A percentile compares a stretch with the other conserved stretches of the same genome.
Evolutionary conservation across 1,140 invertebrate genomes (phyloP).

Genomic region (Pararge aegeria): DNA sequence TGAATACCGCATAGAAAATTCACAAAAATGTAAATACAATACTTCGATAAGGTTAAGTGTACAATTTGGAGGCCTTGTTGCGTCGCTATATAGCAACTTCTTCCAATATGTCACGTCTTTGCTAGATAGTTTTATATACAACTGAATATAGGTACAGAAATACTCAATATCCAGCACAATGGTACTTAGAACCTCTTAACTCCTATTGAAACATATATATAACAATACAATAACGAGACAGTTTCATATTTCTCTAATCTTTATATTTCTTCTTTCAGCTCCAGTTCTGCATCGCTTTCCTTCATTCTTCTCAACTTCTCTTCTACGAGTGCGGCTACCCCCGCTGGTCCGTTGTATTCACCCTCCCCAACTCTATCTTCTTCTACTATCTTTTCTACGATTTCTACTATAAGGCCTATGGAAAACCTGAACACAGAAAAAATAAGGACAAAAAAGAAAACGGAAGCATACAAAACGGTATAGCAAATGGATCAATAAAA

Average conservation of each 20-base stretch:
- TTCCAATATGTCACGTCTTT: too few species aligned
- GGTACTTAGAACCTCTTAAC: too few species aligned
- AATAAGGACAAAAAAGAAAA: constrained; percentile 18
- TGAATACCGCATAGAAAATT: too few species aligned
- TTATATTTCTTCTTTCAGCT: constrained; percentile 77
- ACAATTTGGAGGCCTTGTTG: too few species aligned
- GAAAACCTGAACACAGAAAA: constrained; percentile 51
- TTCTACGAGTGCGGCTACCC: constrained; percentile 94
- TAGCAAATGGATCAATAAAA: constrained; percentile 29
- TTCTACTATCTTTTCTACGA: constrained; percentile 90
- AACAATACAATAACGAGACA: too few species aligned
- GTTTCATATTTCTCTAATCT: not conserved
- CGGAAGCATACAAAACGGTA: constrained; percentile 17
- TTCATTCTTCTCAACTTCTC: constrained; percentile 90
- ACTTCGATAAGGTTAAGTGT: too few species aligned
- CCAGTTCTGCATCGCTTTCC: constrained; percentile 88
- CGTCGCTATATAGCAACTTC: too few species aligned
- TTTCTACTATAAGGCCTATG: constrained; percentile 89
- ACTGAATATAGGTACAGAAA: too few species aligned
- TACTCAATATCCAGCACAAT: too few species aligned
- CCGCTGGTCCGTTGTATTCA: constrained; percentile 85
- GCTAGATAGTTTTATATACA: too few species aligned
- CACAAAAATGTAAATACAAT: too few species aligned
- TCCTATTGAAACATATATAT: too few species aligned
- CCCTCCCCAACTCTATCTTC: constrained; percentile 89